A percentile compares a stretch with the other conserved stretches of the same genome.
phyloP scores from a whole-genome alignment of 2,888 invertebrate genomes.

The Limnephilus lunatus region DNA sequence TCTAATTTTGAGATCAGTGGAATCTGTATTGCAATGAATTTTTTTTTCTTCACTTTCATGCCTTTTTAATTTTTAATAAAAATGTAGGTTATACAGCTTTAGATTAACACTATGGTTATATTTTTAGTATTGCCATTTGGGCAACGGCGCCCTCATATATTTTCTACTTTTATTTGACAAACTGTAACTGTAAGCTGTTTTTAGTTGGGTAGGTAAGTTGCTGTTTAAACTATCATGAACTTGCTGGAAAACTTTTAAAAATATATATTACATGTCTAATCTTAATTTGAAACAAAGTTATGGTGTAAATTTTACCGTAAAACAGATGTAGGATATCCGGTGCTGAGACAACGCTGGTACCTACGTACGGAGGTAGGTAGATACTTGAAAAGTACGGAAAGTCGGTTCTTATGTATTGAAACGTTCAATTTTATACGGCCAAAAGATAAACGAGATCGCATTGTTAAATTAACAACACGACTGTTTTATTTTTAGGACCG shows the following conservation, averaged over 20 bases:
- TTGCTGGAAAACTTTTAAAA: not conserved
- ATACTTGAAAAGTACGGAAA: not conserved
- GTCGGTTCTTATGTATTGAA: conserved; percentile 13
- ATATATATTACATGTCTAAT: not conserved
- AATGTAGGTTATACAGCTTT: no score
- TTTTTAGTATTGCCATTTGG: no score
- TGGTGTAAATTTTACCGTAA: conserved; percentile 12
- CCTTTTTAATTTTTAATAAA: no score
- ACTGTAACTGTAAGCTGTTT: no score
- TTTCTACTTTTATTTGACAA: no score
- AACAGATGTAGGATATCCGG: conserved; percentile 28
- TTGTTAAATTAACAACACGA: conserved; percentile 33
- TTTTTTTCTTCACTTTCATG: no score
- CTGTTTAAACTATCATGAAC: not conserved
- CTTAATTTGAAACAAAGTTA: not conserved
- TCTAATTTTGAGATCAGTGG: no score
- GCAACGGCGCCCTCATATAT: no score
- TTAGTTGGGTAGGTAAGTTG: not conserved
- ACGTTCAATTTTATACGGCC: conserved; percentile 21
- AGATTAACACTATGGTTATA: no score
- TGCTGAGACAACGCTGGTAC: not conserved
- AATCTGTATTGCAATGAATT: no score
- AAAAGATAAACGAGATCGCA: conserved; percentile 25
- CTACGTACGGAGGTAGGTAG: not conserved
- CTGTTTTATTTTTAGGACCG: conserved; percentile 33